Conservation (phyloP, 2,113 vertebrate species). For the Hucho hucho region DNA sequence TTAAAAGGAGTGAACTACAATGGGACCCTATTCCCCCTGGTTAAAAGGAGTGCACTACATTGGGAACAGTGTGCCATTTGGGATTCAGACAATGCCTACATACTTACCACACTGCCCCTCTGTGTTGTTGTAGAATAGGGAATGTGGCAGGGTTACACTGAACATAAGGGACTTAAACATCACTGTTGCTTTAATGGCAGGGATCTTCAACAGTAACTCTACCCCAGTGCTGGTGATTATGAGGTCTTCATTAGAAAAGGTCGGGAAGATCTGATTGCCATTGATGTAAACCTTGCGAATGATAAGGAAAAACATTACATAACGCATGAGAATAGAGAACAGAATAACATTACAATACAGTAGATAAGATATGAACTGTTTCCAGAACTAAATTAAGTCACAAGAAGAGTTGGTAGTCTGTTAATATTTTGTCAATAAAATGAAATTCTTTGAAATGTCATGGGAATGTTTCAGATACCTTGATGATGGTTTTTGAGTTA, state of each 20-base stretch:
- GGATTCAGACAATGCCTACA: background rate
- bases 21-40: no score
- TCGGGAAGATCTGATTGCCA: conserved; percentile 52
- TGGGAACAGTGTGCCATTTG: background rate
- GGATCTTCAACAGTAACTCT: conserved; percentile 77
- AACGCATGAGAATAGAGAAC: no score
- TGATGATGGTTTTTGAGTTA: no score
- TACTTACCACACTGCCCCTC: conserved; percentile 93
- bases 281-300: conserved; percentile 79
- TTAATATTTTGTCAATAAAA: no score
- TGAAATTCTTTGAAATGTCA: no score
- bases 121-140: conserved; percentile 83
- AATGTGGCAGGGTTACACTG: conserved; percentile 76
- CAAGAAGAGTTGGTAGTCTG: no score
- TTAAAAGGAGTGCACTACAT: no score
- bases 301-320: background rate
- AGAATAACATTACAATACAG: no score
- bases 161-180: conserved; percentile 80
- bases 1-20: no score
- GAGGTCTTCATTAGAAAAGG: conserved; percentile 76
- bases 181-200: conserved; percentile 70
- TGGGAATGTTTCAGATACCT: no score
- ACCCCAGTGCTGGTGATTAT: conserved; percentile 72
- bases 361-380: background rate
- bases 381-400: conserved; percentile 3